phyloP scores from a whole-genome alignment of 2,113 vertebrate genomes.

The Theristicus caerulescens region DNA sequence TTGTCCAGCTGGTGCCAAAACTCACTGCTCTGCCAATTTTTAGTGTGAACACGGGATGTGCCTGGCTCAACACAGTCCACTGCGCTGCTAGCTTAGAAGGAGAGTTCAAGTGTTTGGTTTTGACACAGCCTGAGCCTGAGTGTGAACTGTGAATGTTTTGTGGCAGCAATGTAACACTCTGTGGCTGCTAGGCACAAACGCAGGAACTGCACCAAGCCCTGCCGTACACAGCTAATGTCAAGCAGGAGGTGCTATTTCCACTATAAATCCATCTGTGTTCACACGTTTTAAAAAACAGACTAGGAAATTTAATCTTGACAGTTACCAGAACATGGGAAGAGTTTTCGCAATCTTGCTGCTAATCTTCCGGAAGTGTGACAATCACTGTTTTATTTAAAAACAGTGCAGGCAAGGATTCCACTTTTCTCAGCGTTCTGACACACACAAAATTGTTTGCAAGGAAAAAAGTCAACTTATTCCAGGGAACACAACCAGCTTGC shows the following conservation, averaged over 20 bases:
- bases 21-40: not conserved
- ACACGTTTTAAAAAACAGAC: not conserved
- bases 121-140: not conserved
- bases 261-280: not conserved
- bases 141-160: not conserved
- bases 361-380: not conserved
- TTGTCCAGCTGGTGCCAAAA: not conserved
- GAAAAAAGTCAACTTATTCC: not conserved
- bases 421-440: not conserved
- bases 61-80: not conserved
- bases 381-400: not conserved
- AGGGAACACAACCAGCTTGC: not conserved
- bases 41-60: not conserved
- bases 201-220: not conserved
- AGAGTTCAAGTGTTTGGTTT: not conserved
- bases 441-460: not conserved
- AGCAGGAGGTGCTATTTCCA: not conserved
- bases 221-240: not conserved
- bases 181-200: not conserved
- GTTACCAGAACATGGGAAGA: not conserved
- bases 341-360: not conserved
- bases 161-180: not conserved
- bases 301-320: not conserved
- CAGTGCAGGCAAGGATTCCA: not conserved
- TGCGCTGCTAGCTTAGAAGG: not conserved